Evolutionary conservation across 2,113 vertebrate genomes (phyloP), one percentile per base, ranked within the genome.

Genomic region (Crotophaga sulcirostris): DNA sequence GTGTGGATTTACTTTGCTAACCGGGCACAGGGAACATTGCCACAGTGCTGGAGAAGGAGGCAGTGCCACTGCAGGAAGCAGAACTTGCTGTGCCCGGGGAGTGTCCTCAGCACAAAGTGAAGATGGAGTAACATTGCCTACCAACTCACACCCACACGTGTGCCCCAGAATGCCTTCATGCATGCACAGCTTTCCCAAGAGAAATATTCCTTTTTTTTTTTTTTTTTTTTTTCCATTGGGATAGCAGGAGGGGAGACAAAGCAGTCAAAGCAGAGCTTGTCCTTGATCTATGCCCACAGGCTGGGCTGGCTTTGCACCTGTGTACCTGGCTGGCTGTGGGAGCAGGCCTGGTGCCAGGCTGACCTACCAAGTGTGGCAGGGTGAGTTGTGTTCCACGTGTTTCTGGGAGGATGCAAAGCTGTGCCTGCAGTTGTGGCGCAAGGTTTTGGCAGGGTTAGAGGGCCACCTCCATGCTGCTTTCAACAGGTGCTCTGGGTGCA

Each of bases 291-390:
- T 38, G 17, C 44, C 52, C n/a, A 60, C 67, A 10, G 24, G 11
- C 11, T 4, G 3, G 38, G 4, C 51, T 52, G 83, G 36, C 66
- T 70, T 56, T 54, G 42, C n/a, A 33, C 7, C 38, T 0, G 0
- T 16, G 3, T 13, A 2, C 26, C 20, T 0, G 0, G 11, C 34
- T 67, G 40, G 54, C 26, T 55, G 42, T 3, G 13, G 47, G 26
- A 73, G 33, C 12, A 3, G 34, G 28, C 16, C 55, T 64, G 44
- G 13, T 84, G 49, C 8, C 42, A 59, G 38, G 31, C 2, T 80
- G 70, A 66, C 44, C 38, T 59, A 12, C 47, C 24, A 45, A 34
- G 54, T 0, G 1, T 45, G 21, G 28, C 5, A 6, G 23, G 10
- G 7, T 4, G 7, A 31, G 75, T 56, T 51, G 54, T 68, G 11